Percentiles rank a stretch among this genome's conserved stretches.
Conservation (phyloP, 2,888 invertebrate species). For the Lottia scabra region DNA sequence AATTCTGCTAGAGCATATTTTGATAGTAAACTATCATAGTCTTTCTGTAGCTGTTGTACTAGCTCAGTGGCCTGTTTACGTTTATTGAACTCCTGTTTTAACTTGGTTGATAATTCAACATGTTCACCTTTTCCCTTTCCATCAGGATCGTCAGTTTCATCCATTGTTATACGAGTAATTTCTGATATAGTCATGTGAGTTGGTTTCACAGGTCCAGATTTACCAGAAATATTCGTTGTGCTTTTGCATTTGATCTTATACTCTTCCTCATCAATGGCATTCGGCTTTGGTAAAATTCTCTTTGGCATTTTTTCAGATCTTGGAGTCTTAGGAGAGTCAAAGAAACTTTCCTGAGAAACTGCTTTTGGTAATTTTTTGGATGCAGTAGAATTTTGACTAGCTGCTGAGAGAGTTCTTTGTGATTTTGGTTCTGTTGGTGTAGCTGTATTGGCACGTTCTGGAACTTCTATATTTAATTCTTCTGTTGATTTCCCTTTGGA, state of each 20-base stretch:
- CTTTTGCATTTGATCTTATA: slow-evolving; percentile 56
- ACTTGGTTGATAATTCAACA: slow-evolving; percentile 48
- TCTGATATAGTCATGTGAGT: slow-evolving; percentile 53
- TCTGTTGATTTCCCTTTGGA: neutral
- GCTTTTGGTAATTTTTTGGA: slow-evolving; percentile 43
- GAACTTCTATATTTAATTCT: neutral
- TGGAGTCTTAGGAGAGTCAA: slow-evolving; percentile 22
- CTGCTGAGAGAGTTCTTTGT: slow-evolving; percentile 26
- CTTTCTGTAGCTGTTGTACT: slow-evolving; percentile 62
- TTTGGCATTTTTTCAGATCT: slow-evolving; percentile 47
- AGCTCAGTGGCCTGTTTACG: slow-evolving; percentile 61
- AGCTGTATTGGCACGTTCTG: neutral
- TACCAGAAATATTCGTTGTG: slow-evolving; percentile 43
- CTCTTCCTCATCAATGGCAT: slow-evolving; percentile 35
- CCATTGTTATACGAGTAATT: slow-evolving; percentile 41
- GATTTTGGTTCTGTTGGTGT: neutral
- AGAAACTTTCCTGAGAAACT: slow-evolving; percentile 55
- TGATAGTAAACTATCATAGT: slow-evolving; percentile 65
- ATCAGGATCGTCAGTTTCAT: slow-evolving; percentile 25
- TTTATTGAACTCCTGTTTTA: slow-evolving; percentile 55
- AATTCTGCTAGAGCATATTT: slow-evolving; percentile 69
- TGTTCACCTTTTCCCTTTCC: slow-evolving; percentile 27
- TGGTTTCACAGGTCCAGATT: slow-evolving; percentile 51
- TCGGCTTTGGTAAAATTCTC: slow-evolving; percentile 51
- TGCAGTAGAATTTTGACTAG: slow-evolving; percentile 25